Base-by-base conservation (phyloP, 2,888 invertebrate species). In the Troides helena region DNA sequence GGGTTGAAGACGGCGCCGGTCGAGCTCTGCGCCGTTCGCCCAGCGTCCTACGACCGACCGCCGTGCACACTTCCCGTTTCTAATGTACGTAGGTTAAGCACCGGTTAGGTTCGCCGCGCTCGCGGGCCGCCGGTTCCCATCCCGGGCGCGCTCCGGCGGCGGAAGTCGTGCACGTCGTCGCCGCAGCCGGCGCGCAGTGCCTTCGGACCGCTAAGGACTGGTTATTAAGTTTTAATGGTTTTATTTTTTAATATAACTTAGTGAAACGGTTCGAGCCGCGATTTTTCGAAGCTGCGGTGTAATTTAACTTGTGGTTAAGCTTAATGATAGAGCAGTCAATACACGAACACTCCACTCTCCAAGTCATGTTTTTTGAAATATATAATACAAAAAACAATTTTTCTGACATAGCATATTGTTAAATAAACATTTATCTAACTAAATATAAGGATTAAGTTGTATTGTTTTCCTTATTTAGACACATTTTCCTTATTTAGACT, bases 31-130 rank as follows among this genome's bases (percentile, higher is more conserved):
- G 30, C 23, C 62, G 57, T 30, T 43, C 69, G 25, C 30, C 46
- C 65, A 18, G 53, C 61, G 69, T 62, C n/a, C 30, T 3, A 3
- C 4, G 30, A 5, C 30, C 30, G 30, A 4, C 4, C 30, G 30
- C 74, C 73, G 85, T 87, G 87, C 86, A 82, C 78, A 86, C 83
- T 87, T 88, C 89, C 86, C 78, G 84, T 86, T 85, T 87, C 84
- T 83, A 58, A 66, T 61, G 85, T 76, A 80, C 83, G 75, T 82
- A 85, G 81, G 75, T 70, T 85, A 86, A 84, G 84, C 43, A 43
- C 36, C 65, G 60, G 65, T 69, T 62, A 46, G 56, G 50, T 53
- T 53, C 53, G 53, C 53, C 53, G 53, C 18, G 18, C n/a, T 53
- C 53, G 50, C 12, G 50, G 50, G 50, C 50, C 50, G 14, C 50